Evolutionary conservation across 1,140 invertebrate genomes (phyloP), one percentile per base, ranked within the genome.

Genomic region (Cardiocondyla obscurior): DNA sequence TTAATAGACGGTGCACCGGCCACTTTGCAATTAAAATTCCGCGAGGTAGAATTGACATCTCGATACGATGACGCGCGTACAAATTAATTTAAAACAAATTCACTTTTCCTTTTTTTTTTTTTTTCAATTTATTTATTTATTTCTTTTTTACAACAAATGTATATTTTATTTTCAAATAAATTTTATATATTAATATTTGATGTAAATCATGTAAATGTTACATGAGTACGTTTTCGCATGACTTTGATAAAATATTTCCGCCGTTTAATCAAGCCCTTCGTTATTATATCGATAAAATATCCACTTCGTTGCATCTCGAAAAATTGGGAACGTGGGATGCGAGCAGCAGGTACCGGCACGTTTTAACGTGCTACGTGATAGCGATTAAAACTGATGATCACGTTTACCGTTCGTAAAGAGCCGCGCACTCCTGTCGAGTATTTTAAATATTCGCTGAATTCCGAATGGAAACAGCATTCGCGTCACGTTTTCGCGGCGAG

Each of bases 381-480:
- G 36, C 36, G 70, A 73, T 57, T 73, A 58, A 73, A 73, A 73
- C 33, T 73, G 53, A 58, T 58, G 53, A 73, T 73, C 36, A 57
- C 70, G 14, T 73, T 73, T 73, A 73, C 36, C 36, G 22, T 73
- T 73, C 25, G 51, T 73, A 39, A 57, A 73, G 51, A 73, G 33
- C 69, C 69, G 33, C 33, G 16, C 22, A 72, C 6, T 55, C 33
- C 28, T 14, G 22, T 39, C 33, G 70, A 58, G 51, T 58, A 57
- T 57, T 62, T 62, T 73, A 73, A 73, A 73, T 73, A 42, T 73
- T 73, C 25, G 36, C 33, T 58, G 53, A 22, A 10, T 73, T 73
- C 36, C 33, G 25, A 0, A 16, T 58, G 33, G 51, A 55, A 72
- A 57, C 51, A 22, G 69, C 16, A 72, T 72, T 72, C 51, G 7